Evolutionary conservation across 2,113 vertebrate species (phyloP).

Genomic region (Nerophis lumbriciformis): DNA sequence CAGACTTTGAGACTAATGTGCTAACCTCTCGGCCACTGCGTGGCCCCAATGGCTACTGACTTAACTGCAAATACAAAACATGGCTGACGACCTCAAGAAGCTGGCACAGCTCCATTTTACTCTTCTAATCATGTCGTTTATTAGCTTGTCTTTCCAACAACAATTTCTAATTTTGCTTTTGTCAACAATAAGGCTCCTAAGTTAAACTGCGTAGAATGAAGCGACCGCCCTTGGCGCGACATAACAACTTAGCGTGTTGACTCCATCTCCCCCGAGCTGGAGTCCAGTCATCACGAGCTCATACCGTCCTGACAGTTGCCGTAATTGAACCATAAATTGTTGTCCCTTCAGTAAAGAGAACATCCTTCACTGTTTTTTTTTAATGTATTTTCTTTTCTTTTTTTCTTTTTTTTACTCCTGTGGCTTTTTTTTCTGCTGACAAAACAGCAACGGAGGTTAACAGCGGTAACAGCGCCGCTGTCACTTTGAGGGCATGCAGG

Average conservation of each 20-base stretch:
- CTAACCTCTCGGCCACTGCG: too few relatives aligned
- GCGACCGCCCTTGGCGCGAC: conserved; percentile 8
- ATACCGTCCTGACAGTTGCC: conserved; percentile 33
- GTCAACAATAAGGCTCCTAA: background rate
- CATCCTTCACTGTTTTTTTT: conserved; percentile 25
- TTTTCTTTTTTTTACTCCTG: conserved; percentile 7
- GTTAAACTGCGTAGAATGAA: conserved; percentile 4
- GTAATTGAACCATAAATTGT: conserved; percentile 61
- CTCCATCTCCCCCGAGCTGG: conserved; percentile 28
- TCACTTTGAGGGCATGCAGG: conserved; percentile 9
- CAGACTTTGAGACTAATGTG: too few relatives aligned
- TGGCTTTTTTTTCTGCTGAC: conserved; percentile 48
- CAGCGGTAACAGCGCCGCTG: conserved; percentile 28
- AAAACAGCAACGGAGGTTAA: conserved; percentile 41
- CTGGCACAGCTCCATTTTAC: too few relatives aligned
- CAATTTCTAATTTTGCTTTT: too few relatives aligned
- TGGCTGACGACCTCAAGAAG: too few relatives aligned
- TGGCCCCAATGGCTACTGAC: too few relatives aligned
- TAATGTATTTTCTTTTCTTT: too few relatives aligned
- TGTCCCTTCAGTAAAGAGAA: conserved; percentile 23
- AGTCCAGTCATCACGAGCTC: conserved; percentile 42
- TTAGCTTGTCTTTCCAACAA: too few relatives aligned
- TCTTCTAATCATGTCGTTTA: too few relatives aligned
- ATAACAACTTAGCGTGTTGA: conserved; percentile 30
- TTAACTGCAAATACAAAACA: too few relatives aligned